phyloP scores from a whole-genome alignment of 2,113 vertebrate species.

The Sminthopsis crassicaudata region DNA sequence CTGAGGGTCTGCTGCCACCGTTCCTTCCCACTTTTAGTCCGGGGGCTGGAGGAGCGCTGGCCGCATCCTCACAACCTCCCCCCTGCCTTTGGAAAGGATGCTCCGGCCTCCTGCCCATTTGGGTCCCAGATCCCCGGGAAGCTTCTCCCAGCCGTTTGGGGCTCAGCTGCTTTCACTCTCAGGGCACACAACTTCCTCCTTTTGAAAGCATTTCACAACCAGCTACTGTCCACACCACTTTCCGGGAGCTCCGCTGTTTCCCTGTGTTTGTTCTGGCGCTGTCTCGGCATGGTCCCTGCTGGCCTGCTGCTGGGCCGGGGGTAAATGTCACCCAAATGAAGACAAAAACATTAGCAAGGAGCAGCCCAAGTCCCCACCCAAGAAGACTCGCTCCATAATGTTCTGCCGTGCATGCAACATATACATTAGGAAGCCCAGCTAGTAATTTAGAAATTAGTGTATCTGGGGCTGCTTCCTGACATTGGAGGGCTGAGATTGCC shows the following conservation, averaged over 20 bases:
- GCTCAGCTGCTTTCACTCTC: constrained; percentile 59
- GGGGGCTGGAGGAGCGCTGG: neutral
- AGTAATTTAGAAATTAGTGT: constrained; percentile 65
- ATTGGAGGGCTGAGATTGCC: constrained; percentile 44
- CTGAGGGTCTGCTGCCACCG: too few species aligned
- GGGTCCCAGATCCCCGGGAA: constrained; percentile 47
- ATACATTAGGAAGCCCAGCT: constrained; percentile 46
- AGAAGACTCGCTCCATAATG: constrained; percentile 22
- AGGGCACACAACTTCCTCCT: constrained; percentile 27
- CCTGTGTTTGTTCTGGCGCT: constrained; percentile 59
- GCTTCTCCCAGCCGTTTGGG: constrained; percentile 48
- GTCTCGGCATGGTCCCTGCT: constrained; percentile 46
- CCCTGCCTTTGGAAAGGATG: constrained; percentile 47
- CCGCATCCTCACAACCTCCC: neutral
- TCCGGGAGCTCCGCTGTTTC: constrained; percentile 51
- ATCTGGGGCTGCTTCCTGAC: constrained; percentile 39
- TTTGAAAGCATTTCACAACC: constrained; percentile 58
- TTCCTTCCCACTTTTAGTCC: neutral
- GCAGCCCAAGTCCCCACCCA: neutral
- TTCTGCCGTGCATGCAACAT: constrained; percentile 41
- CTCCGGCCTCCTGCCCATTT: constrained; percentile 27
- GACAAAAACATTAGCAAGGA: constrained; percentile 54
- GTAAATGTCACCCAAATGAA: constrained; percentile 49
- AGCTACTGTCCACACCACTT: constrained; percentile 61
- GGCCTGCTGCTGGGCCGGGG: constrained; percentile 45